A percentile compares a stretch with the other conserved stretches of the same genome.
phyloP scores from a whole-genome alignment of 2,797 vertebrate species.

The Avahi laniger region DNA sequence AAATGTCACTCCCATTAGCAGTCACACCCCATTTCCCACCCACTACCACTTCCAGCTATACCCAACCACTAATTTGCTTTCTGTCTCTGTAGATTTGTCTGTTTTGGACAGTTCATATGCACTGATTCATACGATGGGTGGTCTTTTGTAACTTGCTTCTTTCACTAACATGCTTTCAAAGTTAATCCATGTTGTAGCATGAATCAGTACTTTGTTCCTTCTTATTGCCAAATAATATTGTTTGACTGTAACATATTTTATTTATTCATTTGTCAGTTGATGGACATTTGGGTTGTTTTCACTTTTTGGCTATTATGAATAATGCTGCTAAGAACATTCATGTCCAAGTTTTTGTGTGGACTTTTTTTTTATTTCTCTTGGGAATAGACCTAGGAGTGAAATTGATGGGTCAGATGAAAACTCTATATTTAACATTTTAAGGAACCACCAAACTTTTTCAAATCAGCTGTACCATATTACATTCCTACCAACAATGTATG shows the following conservation, averaged over 20 bases:
- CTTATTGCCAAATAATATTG: background rate
- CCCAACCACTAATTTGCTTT: no score
- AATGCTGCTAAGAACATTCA: background rate
- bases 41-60: background rate
- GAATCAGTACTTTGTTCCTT: background rate
- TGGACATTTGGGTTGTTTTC: background rate
- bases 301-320: background rate
- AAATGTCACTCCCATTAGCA: background rate
- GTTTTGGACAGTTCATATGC: no score
- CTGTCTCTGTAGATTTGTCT: no score
- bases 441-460: background rate
- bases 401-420: background rate
- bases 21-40: background rate
- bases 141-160: background rate
- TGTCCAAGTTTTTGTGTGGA: background rate
- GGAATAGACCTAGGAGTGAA: background rate
- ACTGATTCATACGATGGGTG: no score
- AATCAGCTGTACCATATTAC: background rate
- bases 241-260: background rate
- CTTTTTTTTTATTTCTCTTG: background rate
- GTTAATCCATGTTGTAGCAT: background rate
- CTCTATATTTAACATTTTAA: slow-evolving; percentile 12
- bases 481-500: background rate
- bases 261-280: background rate
- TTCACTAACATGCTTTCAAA: background rate